phyloP scores from a whole-genome alignment of 2,113 vertebrate species.

The Brachypteracias leptosomus region DNA sequence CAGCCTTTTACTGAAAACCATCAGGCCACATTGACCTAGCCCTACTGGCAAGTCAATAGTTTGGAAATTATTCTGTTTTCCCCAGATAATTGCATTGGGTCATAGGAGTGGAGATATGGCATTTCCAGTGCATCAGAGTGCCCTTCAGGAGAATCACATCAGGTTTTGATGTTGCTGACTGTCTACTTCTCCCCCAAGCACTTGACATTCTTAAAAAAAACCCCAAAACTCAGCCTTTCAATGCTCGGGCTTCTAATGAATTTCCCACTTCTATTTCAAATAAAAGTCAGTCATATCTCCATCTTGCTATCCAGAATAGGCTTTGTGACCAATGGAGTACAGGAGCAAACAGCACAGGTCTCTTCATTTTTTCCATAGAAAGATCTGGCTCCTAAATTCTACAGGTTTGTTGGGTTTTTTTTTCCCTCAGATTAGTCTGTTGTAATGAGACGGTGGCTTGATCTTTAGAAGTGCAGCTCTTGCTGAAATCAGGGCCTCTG shows the following conservation, averaged over 20 bases:
- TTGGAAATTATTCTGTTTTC: conserved; percentile 11
- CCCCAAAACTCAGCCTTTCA: neutral
- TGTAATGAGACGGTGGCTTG: neutral
- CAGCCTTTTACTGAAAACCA: neutral
- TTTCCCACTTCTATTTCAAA: neutral
- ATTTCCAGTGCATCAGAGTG: neutral
- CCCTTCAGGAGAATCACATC: conserved; percentile 1
- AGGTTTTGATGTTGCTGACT: conserved; percentile 7
- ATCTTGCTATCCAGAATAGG: neutral
- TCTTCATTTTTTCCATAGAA: neutral
- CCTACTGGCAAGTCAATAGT: neutral
- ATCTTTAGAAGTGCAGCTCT: neutral
- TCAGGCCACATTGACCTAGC: neutral
- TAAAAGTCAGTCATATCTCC: neutral
- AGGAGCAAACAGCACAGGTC: neutral
- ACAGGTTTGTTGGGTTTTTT: neutral
- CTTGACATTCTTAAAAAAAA: neutral
- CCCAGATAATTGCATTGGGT: neutral
- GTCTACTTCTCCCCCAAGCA: neutral
- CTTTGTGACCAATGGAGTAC: neutral
- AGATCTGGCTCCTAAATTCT: neutral
- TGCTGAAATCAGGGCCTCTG: neutral
- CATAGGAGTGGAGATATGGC: conserved; percentile 12
- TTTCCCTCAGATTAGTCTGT: neutral
- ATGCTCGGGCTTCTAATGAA: neutral